These are phyloP conservation scores for Poecilobothrus nobilitatus DNA, from an alignment of 2,888 invertebrate species.

Conservation along the genomic window DNA sequence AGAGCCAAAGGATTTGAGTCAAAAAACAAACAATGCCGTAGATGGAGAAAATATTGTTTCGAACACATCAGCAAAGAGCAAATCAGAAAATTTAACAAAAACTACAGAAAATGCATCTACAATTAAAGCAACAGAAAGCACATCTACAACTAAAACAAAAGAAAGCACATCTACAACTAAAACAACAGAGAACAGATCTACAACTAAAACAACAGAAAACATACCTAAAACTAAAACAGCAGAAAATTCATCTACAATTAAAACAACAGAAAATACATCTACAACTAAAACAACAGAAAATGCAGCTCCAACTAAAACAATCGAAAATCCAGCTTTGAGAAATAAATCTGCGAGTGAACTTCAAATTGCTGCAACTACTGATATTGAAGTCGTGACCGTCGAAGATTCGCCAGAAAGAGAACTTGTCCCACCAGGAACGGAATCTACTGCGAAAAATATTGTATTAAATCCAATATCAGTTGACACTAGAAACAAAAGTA, in stretches of 20 bases:
- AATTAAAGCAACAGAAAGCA: neutral
- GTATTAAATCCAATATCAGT: conserved; percentile 16
- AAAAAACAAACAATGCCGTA: neutral
- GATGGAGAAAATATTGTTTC: neutral
- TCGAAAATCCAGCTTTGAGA: neutral
- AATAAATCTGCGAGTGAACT: neutral
- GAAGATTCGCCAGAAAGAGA: conserved; percentile 19
- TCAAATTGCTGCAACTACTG: neutral
- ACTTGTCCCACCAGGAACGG: conserved; percentile 2
- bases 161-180: neutral
- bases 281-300: neutral
- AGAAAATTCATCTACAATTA: neutral
- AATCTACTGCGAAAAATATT: neutral
- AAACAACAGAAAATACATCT: neutral
- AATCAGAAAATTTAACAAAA: neutral
- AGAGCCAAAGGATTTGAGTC: neutral
- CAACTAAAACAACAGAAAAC: neutral
- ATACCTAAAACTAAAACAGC: neutral
- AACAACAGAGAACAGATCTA: neutral
- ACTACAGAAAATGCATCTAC: neutral
- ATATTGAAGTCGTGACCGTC: neutral
- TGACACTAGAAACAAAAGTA: neutral
- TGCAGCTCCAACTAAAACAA: too few species aligned
- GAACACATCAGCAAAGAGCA: neutral
- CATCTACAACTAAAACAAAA: neutral